Conservation (phyloP, 1,140 invertebrate genomes). For the Caenorhabditis briggsae region DNA sequence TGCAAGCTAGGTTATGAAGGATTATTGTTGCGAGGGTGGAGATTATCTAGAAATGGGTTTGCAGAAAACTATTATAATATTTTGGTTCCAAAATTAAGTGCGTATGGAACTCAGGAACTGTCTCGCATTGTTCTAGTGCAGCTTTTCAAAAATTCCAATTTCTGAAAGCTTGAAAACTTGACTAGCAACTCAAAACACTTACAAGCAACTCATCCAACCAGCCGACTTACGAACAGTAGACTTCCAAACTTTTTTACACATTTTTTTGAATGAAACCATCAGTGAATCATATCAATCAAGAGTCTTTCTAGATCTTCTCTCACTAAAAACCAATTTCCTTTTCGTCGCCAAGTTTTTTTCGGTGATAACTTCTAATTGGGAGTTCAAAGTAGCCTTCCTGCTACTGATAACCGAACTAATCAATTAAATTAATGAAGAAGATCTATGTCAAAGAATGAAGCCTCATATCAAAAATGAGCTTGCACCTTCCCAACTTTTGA, state of each 20-base stretch:
- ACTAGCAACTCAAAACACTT: neutral
- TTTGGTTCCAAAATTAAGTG: neutral
- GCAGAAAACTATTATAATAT: neutral
- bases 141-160: too few species aligned
- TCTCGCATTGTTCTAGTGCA: neutral
- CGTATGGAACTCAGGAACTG: neutral
- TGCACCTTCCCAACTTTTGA: conserved; percentile 29
- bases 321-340: conserved; percentile 9
- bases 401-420: neutral
- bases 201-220: conserved; percentile 8
- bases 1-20: conserved; percentile 12
- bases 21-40: neutral
- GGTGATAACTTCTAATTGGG: neutral
- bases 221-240: neutral
- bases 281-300: neutral
- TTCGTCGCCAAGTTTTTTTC: conserved; percentile 19
- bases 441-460: neutral
- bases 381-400: conserved; percentile 1
- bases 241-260: conserved; percentile 7
- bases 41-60: neutral
- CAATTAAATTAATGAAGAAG: neutral
- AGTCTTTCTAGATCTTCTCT: neutral
- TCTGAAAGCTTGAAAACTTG: too few species aligned
- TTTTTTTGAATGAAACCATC: conserved; percentile 20
- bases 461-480: neutral